Conservation (phyloP, 1,140 invertebrate genomes). For the Atta cephalotes region DNA sequence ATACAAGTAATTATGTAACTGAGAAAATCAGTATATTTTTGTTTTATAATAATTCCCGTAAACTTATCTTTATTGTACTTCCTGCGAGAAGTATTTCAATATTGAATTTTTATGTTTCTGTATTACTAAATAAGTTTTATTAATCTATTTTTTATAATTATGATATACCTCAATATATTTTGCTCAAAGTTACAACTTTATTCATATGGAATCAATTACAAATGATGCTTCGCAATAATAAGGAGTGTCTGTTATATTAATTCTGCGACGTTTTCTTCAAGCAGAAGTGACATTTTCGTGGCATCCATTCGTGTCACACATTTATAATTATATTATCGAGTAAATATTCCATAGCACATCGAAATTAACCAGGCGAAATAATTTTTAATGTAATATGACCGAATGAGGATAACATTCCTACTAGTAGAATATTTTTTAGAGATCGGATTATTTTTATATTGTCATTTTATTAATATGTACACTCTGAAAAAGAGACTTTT, state of each 20-base stretch:
- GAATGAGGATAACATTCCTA: not conserved
- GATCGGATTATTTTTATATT: slow-evolving; percentile 12
- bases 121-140: not conserved
- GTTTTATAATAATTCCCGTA: not conserved
- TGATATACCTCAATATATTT: slow-evolving; percentile 8
- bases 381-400: not conserved
- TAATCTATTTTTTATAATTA: not conserved
- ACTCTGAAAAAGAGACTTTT: not conserved
- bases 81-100: not conserved
- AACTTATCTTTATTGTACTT: not conserved
- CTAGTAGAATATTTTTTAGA: slow-evolving; percentile 1
- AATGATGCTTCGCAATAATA: slow-evolving; percentile 28
- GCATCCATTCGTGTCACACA: slow-evolving; percentile 27
- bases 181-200: slow-evolving; percentile 12
- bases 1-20: not conserved
- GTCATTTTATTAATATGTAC: not conserved
- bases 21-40: not conserved
- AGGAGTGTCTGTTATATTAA: slow-evolving; percentile 38
- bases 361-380: slow-evolving; percentile 3
- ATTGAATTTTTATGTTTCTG: not conserved
- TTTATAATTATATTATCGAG: slow-evolving; percentile 34
- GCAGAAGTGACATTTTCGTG: slow-evolving; percentile 46
- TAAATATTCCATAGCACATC: slow-evolving; percentile 34
- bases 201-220: slow-evolving; percentile 47
- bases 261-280: slow-evolving; percentile 37